Base-by-base conservation (phyloP, 2,888 invertebrate species). In the Stenichneumon culpator region DNA sequence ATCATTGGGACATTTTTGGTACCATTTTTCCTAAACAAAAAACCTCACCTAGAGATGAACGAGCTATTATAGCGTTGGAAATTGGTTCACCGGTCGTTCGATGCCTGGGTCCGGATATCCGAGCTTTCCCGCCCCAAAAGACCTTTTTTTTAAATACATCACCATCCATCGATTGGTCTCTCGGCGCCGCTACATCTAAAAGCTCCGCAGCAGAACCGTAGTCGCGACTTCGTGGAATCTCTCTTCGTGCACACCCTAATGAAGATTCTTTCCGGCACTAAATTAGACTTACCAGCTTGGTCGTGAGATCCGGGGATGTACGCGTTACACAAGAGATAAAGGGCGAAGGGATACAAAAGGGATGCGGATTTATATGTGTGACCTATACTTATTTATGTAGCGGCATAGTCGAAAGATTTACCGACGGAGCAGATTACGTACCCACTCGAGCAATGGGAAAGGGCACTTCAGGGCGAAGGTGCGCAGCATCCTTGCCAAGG, bases 391-490 rank as follows among this genome's bases (percentile, higher is more conserved):
- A 79, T 72, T 52, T 47, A 16, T 36, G 28, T 36, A 65, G 32
- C 52, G 50, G 63, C 65, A 63, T n/a, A 68, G 68, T 22, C 36
- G 60, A 16, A 4, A 50, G 73, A 81, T 74, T 68, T 28, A 57
- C 67, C 68, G 77, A 57, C 44, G 54, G 57, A 19, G 68, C 67
- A 19, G 67, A 67, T 68, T 57, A 68, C 36, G 50, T 14, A 47
- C 54, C 65, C 19, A 22, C 16, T 77, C 25, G 22, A 39, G 39
- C 50, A 25, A 67, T 16, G 22, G 25, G 7, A 67, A 25, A 39
- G 39, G 22, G 25, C 28, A 50, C 19, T 25, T 50, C 73, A 4
- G 22, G 39, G 1, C 3, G 65, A 44, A 9, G 7, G 32, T 19
- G 32, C 25, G 11, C 25, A 57, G 19, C 60, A 60, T 25, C 28